Conservation (phyloP, 2,888 invertebrate species). For the Hypomecis punctinalis region DNA sequence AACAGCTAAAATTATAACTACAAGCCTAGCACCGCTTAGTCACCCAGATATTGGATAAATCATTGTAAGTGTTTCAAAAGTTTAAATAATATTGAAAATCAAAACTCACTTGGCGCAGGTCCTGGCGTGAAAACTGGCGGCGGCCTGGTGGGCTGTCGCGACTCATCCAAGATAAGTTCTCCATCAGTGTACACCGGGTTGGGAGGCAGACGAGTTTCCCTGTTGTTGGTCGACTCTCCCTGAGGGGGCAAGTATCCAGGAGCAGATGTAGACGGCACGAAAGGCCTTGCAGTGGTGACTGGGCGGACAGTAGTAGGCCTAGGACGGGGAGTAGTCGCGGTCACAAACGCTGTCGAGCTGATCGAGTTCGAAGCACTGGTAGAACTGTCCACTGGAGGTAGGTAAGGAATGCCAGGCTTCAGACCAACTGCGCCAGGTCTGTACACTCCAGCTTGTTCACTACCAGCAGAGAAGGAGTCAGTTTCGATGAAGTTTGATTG, state of each 20-base stretch:
- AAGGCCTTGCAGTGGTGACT: slow-evolving; percentile 61
- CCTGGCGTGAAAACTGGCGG: slow-evolving; percentile 41
- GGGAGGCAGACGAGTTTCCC: slow-evolving; percentile 66
- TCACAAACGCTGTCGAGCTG: slow-evolving; percentile 58
- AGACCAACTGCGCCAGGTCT: slow-evolving; percentile 65
- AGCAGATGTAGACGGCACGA: slow-evolving; percentile 67
- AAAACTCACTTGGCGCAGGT: slow-evolving; percentile 56
- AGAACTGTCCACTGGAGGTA: slow-evolving; percentile 70
- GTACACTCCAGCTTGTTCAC: slow-evolving; percentile 62
- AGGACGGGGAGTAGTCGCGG: slow-evolving; percentile 54
- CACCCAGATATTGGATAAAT: no score
- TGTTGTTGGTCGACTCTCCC: slow-evolving; percentile 63
- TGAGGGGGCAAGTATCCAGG: slow-evolving; percentile 77
- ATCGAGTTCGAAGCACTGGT: slow-evolving; percentile 64
- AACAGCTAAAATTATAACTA: no score
- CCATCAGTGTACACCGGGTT: slow-evolving; percentile 72
- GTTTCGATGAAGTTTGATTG: slow-evolving; percentile 73
- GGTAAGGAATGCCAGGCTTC: slow-evolving; percentile 80
- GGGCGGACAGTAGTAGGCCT: slow-evolving; percentile 50
- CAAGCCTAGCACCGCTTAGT: no score
- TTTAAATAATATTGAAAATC: not conserved
- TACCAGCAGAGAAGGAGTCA: slow-evolving; percentile 71
- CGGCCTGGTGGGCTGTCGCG: slow-evolving; percentile 44
- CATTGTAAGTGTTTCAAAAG: no score
- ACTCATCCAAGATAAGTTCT: slow-evolving; percentile 61